Evolutionary conservation across 2,888 invertebrate genomes (phyloP), one percentile per base, ranked within the genome.

Genomic region (Lasioglossum vierecki): DNA sequence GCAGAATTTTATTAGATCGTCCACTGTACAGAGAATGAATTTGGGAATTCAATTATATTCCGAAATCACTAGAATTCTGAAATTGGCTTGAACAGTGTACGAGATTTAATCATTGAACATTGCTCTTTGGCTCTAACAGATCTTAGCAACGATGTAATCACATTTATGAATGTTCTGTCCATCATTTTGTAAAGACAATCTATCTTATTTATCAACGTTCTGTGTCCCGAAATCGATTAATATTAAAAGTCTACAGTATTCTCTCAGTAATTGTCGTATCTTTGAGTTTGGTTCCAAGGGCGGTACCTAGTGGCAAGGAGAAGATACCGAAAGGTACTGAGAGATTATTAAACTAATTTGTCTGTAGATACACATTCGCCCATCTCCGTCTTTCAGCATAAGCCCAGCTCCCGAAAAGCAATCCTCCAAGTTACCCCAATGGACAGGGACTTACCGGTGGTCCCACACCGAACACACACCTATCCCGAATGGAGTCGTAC

Each of bases 401-500:
- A 35, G 66, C 26, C 26, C 22, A 26, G 39, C 18, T 41, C 44
- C 60, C 75, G 22, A 22, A 30, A 71, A 46, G 46, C 26, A 44
- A 49, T 49, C 73, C 35, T 63, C 35, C 70, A 30, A 41, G n/a
- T 76, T 26, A 78, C 26, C n/a, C 57, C 6, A 57, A 22, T 57
- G 49, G 49, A 53, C 57, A 76, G 49, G 41, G 79, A 91, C 91
- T 91, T 90, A 92, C 91, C 91, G 75, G 63, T 73, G 60, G 75
- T 86, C 85, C 91, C 89, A 85, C 85, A 88, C 78, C 87, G 80
- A 89, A 87, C 82, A 78, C 60, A 84, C 85, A 82, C 79, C 81
- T 79, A 86, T 86, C 82, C 82, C 63, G 35, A 66, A 18, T 18
- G 66, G 2, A 22, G 53, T 53, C 22, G 53, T 22, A 49, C 49